A percentile compares a stretch with the other conserved stretches of the same genome.
Evolutionary conservation across 2,888 invertebrate species (phyloP).

Genomic region (Andrena fulva): DNA sequence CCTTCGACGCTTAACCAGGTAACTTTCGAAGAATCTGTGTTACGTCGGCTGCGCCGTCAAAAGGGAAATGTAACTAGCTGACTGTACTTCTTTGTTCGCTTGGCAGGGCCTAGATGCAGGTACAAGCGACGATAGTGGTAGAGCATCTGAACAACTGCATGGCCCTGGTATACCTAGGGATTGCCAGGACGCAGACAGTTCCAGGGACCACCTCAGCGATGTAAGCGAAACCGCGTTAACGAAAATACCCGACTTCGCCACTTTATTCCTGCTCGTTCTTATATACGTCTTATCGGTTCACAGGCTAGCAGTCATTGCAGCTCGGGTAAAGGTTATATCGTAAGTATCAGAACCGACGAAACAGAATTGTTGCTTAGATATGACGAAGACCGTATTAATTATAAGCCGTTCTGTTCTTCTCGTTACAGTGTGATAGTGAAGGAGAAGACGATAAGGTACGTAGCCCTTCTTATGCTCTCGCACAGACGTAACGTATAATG

Average conservation of each 20-base stretch:
- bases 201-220: constrained; percentile 94
- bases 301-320: constrained; percentile 96
- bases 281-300: constrained; percentile 80
- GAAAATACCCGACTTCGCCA: not conserved
- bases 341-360: constrained; percentile 87
- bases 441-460: constrained; percentile 96
- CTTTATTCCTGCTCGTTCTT: not conserved
- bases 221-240: constrained; percentile 86
- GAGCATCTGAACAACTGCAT: constrained; percentile 92
- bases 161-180: constrained; percentile 87
- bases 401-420: constrained; percentile 81
- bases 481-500: not conserved
- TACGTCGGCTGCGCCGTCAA: not conserved
- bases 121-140: constrained; percentile 93
- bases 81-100: not conserved
- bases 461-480: constrained; percentile 68
- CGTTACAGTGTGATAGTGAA: constrained; percentile 96
- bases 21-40: constrained; percentile 38
- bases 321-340: constrained; percentile 97
- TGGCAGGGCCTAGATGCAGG: constrained; percentile 91
- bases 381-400: not conserved
- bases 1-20: constrained; percentile 84
- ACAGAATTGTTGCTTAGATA: not conserved
- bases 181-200: constrained; percentile 91
- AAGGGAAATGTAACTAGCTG: not conserved